These are phyloP conservation scores for Tanaodytes sp. DNA, from an alignment of 2,888 invertebrate species.

Conservation along the genomic window DNA sequence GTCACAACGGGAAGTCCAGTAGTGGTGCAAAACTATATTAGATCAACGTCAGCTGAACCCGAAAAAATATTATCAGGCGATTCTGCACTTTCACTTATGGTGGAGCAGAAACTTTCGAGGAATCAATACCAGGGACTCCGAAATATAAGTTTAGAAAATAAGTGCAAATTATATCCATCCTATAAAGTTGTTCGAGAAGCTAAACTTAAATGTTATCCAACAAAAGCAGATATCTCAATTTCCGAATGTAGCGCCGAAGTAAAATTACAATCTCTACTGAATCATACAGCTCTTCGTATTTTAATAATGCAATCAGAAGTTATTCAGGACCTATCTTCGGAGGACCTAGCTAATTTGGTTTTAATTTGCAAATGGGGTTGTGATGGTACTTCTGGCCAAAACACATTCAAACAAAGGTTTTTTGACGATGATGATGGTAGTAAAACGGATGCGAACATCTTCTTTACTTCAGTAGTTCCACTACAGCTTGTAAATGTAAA, in stretches of 20 bases:
- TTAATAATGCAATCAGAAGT: too few relatives aligned
- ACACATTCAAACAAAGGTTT: neutral
- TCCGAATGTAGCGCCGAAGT: conserved; percentile 33
- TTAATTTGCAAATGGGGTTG: conserved; percentile 3
- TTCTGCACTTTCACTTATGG: conserved; percentile 26
- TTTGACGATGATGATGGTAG: neutral
- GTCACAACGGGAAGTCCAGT: conserved; percentile 45
- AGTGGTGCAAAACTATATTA: conserved; percentile 44
- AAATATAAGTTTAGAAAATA: conserved; percentile 9
- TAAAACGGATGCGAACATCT: neutral
- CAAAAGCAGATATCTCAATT: neutral
- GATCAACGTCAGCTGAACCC: conserved; percentile 3
- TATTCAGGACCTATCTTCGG: too few relatives aligned
- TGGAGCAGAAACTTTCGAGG: conserved; percentile 38
- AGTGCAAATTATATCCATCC: conserved; percentile 29
- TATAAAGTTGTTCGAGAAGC: conserved; percentile 24
- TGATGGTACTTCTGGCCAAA: neutral
- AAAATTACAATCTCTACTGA: too few relatives aligned
- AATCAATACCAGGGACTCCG: conserved; percentile 23
- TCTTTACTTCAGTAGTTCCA: too few relatives aligned
- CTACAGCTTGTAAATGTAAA: too few relatives aligned
- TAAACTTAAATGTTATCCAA: conserved; percentile 34
- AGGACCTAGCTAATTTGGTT: neutral
- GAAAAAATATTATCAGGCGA: conserved; percentile 23
- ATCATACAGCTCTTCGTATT: neutral